These are phyloP conservation scores for Psylliodes chrysocephalus DNA, from an alignment of 2,888 invertebrate species.

Conservation along the genomic window DNA sequence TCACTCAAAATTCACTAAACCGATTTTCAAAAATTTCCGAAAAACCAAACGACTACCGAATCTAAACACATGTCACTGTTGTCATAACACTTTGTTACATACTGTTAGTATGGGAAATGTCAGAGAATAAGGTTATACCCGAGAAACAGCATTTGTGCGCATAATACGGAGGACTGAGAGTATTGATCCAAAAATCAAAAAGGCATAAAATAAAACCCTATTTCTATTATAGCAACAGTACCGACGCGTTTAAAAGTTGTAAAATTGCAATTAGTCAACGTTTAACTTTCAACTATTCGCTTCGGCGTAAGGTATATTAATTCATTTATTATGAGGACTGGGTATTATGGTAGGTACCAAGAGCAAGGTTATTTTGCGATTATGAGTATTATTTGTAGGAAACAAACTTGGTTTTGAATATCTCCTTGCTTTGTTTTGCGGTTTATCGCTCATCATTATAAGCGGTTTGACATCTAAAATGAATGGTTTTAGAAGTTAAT, in stretches of 20 bases:
- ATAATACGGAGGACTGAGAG: neutral
- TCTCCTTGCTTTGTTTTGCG: too few species aligned
- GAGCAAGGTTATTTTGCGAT: conserved; percentile 2
- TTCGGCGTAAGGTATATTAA: neutral
- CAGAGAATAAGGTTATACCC: neutral
- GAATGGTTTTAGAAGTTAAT: too few species aligned
- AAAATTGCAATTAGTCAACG: conserved; percentile 4
- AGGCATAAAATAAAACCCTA: neutral
- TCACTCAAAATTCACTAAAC: neutral
- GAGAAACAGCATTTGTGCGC: neutral
- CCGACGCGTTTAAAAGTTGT: neutral
- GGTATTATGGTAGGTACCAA: neutral
- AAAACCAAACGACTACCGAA: neutral
- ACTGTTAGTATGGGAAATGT: neutral
- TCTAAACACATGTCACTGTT: conserved; percentile 2
- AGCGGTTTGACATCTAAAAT: too few species aligned
- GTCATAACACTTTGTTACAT: neutral
- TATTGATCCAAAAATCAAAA: neutral
- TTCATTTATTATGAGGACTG: neutral
- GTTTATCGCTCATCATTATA: too few species aligned
- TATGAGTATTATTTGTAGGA: neutral
- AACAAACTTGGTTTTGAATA: too few species aligned
- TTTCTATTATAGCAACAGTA: too few species aligned
- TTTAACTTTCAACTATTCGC: neutral
- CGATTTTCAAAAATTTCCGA: neutral